Base-by-base conservation (phyloP, 2,113 vertebrate species). In the Crocuta crocuta region DNA sequence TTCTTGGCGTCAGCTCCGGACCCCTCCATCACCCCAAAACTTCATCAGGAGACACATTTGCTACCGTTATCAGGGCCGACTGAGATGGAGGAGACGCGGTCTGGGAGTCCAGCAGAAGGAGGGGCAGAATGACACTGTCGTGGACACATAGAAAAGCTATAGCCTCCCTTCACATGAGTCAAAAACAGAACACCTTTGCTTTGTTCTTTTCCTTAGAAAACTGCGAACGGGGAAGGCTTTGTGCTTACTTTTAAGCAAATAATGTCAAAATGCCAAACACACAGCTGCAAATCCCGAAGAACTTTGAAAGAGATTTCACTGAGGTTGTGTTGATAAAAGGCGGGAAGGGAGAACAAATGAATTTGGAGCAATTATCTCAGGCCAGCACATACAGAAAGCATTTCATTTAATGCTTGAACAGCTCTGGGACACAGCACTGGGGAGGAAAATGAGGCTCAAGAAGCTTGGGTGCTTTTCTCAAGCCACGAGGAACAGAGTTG, bases 311-410 rank as follows among this genome's bases (percentile, higher is more conserved):
- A 76, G 28, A 45, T 35, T 87, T 82, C 61, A 31, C 70, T 4
- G 55, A 48, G 45, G 65, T 10, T n/a, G 8, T 19, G 16, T 13
- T 58, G 89, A 65, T 74, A 3, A 55, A 65, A 43, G 83, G 80
- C 15, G 15, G 50, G 68, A 53, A n/a, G 73, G 3, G 45, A 55
- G 88, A 17, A 21, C 9, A 26, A 7, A 0, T 19, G 82, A 63
- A 6, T 53, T 4, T 0, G 6, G 43, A 63, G 11, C 24, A 2
- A 5, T 61, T 28, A 2, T 50, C 24, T 4, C 6, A 3, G 74
- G 35, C 53, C 4, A 28, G 31, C n/a, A 3, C 19, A 8, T 7
- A 43, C 28, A 28, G 66, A 10, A 35, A 6, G 11, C 45, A 24
- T 10, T 91, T 84, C 8, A 16, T 58, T 31, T n/a, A 17, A 33